These are phyloP conservation scores for Triplophysa siluroides DNA, from an alignment of 2,113 vertebrate genomes.

Conservation along the genomic window DNA sequence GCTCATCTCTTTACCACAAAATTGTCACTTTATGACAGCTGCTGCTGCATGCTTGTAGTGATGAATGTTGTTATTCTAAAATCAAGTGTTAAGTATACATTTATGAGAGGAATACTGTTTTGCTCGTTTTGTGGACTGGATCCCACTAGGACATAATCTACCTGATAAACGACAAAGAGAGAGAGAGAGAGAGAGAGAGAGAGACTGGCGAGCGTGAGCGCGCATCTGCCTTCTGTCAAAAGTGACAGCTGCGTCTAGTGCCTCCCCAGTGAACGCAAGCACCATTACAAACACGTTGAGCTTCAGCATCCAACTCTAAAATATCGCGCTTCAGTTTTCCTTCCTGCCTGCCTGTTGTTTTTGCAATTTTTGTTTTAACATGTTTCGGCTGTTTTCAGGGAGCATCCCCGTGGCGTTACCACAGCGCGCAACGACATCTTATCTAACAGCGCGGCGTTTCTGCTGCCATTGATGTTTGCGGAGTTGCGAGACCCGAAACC, in stretches of 20 bases:
- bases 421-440: not conserved
- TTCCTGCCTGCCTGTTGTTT: not conserved
- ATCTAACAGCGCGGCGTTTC: not conserved
- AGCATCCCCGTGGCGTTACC: not conserved
- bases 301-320: not conserved
- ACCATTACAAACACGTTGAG: constrained; percentile 10
- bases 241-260: constrained; percentile 57
- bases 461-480: not conserved
- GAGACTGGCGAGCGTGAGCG: constrained; percentile 27
- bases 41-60: not conserved
- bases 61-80: too few relatives aligned
- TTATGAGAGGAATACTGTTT: not conserved
- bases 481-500: not conserved
- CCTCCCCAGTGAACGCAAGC: not conserved
- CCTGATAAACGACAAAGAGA: not conserved
- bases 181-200: constrained; percentile 24
- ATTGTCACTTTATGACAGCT: too few relatives aligned
- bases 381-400: not conserved
- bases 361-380: not conserved
- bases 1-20: too few relatives aligned
- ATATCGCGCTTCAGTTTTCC: not conserved
- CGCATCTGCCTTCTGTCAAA: constrained; percentile 71
- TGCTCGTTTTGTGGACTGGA: not conserved
- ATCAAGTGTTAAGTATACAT: too few relatives aligned
- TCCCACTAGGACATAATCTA: constrained; percentile 9